phyloP scores from a whole-genome alignment of 1,140 invertebrate genomes.

The Zaprionus lachaisei region DNA sequence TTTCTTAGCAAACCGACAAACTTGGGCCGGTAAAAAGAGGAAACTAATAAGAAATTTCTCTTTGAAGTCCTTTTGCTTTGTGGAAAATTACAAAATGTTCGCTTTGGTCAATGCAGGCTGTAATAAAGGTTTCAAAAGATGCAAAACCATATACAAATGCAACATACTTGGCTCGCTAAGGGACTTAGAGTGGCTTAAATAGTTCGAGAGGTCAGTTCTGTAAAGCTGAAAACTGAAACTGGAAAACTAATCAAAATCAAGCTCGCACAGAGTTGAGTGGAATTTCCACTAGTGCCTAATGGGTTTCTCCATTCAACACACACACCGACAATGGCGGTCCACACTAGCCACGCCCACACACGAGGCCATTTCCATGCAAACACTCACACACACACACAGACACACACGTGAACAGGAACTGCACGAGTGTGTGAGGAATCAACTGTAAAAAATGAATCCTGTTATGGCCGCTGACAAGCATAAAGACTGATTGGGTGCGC shows the following conservation, averaged over 20 bases:
- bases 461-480: constrained; percentile 30
- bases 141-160: background rate
- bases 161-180: background rate
- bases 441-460: constrained; percentile 35
- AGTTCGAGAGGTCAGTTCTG: background rate
- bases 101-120: background rate
- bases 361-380: constrained; percentile 8
- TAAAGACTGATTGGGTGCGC: constrained; percentile 28
- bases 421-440: constrained; percentile 1
- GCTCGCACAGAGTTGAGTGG: background rate
- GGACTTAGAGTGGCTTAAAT: background rate
- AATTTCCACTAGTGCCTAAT: constrained; percentile 6
- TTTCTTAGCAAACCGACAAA: background rate
- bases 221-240: background rate
- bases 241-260: constrained; percentile 6
- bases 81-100: background rate
- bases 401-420: background rate
- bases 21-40: background rate
- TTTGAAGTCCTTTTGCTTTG: constrained; percentile 1
- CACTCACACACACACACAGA: background rate
- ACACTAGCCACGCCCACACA: constrained; percentile 1
- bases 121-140: background rate
- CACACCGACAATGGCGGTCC: background rate
- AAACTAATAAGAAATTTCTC: background rate
- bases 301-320: background rate